A percentile compares a stretch with the other conserved stretches of the same genome.
Evolutionary conservation across 92 coral and sea anemone genomes (phyloP).

Genomic region (Blastomussa wellsi): DNA sequence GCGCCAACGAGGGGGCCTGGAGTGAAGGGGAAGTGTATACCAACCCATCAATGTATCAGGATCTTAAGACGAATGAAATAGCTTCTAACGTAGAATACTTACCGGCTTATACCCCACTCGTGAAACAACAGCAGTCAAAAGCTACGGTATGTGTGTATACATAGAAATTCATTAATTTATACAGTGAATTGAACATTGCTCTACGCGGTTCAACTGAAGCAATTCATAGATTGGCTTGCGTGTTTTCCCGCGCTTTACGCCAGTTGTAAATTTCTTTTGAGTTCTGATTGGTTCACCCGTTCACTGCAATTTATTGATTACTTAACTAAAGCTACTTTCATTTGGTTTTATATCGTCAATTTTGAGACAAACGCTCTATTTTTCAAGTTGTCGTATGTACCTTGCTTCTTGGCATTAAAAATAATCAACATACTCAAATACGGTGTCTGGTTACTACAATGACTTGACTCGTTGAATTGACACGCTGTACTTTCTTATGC

Average conservation of each 20-base stretch:
- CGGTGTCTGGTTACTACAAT: too few relatives aligned
- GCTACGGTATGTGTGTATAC: constrained; percentile 9
- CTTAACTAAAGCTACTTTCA: neutral
- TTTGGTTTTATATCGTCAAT: too few relatives aligned
- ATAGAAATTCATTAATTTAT: too few relatives aligned
- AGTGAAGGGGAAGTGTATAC: constrained; percentile 5
- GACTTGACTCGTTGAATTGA: too few relatives aligned
- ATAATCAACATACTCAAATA: too few relatives aligned
- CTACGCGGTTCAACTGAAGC: too few relatives aligned
- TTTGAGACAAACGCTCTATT: too few relatives aligned
- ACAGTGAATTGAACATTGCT: too few relatives aligned
- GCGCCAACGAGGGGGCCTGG: neutral
- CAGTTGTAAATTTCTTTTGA: neutral
- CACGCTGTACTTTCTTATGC: neutral
- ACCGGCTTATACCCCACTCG: constrained; percentile 24
- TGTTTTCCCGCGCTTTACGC: neutral
- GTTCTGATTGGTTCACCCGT: neutral
- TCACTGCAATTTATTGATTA: neutral
- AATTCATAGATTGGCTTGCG: neutral
- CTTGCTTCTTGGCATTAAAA: too few relatives aligned
- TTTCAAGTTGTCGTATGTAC: too few relatives aligned
- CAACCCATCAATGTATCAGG: constrained; percentile 29
- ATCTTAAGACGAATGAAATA: neutral
- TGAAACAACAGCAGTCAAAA: constrained; percentile 19
- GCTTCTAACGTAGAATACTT: neutral